Evolutionary conservation across 1,140 invertebrate species (phyloP).

Genomic region (Brachionus plicatilis): DNA sequence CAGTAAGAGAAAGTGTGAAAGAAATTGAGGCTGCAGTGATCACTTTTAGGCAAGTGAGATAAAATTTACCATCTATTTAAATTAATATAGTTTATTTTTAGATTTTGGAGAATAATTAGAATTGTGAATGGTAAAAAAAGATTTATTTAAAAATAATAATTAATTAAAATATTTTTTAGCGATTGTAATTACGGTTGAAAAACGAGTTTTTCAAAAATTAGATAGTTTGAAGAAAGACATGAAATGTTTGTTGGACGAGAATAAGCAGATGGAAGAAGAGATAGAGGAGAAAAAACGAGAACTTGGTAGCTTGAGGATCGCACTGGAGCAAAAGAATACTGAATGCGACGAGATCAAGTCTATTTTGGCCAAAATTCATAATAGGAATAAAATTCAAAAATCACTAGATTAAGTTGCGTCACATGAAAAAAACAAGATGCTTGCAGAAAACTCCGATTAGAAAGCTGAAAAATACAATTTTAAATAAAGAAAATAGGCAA

Average conservation of each 20-base stretch:
- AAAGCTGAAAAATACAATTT: not conserved
- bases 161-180: not conserved
- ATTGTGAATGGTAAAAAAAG: slow-evolving; percentile 12
- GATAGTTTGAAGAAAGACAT: slow-evolving; percentile 22
- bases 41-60: not conserved
- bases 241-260: not conserved
- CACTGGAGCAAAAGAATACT: not conserved
- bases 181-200: slow-evolving; percentile 16
- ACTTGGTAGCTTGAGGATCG: not conserved
- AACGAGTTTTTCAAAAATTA: slow-evolving; percentile 6
- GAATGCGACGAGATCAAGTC: not conserved
- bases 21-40: slow-evolving; percentile 22
- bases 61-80: not conserved
- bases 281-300: not conserved
- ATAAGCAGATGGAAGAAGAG: slow-evolving; percentile 1
- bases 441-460: not conserved
- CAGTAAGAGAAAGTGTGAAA: not conserved
- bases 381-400: not conserved
- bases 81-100: not conserved
- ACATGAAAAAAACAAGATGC: not conserved
- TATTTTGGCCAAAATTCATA: not conserved
- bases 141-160: not conserved
- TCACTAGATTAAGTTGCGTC: not conserved
- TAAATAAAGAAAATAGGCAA: not conserved
- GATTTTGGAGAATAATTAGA: slow-evolving; percentile 39